Evolutionary conservation across 2,888 invertebrate genomes (phyloP), one percentile per base, ranked within the genome.

Genomic region (Apodemia mormo): DNA sequence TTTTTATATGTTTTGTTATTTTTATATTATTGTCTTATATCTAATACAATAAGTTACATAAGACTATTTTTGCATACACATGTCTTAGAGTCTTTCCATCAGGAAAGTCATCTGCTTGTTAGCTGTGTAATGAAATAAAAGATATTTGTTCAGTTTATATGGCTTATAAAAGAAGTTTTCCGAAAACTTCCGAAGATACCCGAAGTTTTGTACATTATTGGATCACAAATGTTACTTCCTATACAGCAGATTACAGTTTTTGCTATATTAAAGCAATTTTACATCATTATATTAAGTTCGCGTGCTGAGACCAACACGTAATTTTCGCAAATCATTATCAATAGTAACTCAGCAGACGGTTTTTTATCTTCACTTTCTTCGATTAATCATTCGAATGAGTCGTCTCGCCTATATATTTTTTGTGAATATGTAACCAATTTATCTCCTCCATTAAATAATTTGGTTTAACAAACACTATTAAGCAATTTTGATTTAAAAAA

Each of bases 341-440:
- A 66, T 29, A 54, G 68, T 61, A 33, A 61, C 61, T 68, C 43
- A 8, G 49, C 49, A 56, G 66, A 52, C 49, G 43, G 37, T 67
- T 71, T 69, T 66, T 69, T 75, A 76, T 80, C 74, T 76, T 76
- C 74, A 82, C 85, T 86, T 87, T 86, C 81, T 80, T 75, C 74
- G 75, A 76, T 76, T 74, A 78, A 72, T 74, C 77, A 79, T 84
- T 81, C 78, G 81, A 81, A 81, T 75, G 75, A 76, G 77, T 61
- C 33, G 58, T 58, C 33, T 58, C 30, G 12, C 61, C 33, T 61
- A 30, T 6, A 30, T 61, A 30, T 61, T 61, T 61, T 61, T 61
- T 61, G 61, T 61, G 61, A 33, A 30, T 30, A 61, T 61, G 61
- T 61, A 33, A 33, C 33, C 30, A 61, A 61, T 61, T 61, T 33